These are phyloP conservation scores for Atta cephalotes DNA, from an alignment of 1,140 invertebrate species.

Conservation along the genomic window DNA sequence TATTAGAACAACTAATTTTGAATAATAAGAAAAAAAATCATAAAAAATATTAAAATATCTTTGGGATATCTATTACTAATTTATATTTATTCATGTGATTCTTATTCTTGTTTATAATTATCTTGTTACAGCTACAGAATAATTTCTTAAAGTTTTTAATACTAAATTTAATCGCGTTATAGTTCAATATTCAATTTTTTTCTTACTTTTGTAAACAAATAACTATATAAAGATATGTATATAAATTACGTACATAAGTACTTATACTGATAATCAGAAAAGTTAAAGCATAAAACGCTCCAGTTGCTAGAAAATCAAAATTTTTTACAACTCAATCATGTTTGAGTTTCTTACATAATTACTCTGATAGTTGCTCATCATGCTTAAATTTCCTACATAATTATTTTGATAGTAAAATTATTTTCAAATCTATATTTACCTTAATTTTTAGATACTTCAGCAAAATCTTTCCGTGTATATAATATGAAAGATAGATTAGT, in stretches of 20 bases:
- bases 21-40: too few species aligned
- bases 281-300: background rate
- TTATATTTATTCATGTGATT: background rate
- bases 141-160: background rate
- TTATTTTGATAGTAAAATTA: too few species aligned
- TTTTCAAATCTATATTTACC: too few species aligned
- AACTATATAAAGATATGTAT: background rate
- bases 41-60: background rate
- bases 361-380: too few species aligned
- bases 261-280: background rate
- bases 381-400: too few species aligned
- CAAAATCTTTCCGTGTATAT: background rate
- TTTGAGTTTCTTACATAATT: too few species aligned
- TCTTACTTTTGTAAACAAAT: background rate
- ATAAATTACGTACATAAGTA: background rate
- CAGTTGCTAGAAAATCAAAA: too few species aligned
- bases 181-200: background rate
- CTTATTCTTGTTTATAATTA: background rate
- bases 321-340: too few species aligned
- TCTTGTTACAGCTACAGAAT: background rate
- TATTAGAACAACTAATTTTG: conserved; percentile 3
- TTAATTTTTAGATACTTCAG: too few species aligned
- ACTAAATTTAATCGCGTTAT: background rate
- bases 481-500: background rate
- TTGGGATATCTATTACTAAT: background rate